Percentiles rank a stretch among this genome's conserved stretches.
These are phyloP conservation scores for Pangasianodon hypophthalmus DNA, from an alignment of 2,113 vertebrate species.

Conservation along the genomic window DNA sequence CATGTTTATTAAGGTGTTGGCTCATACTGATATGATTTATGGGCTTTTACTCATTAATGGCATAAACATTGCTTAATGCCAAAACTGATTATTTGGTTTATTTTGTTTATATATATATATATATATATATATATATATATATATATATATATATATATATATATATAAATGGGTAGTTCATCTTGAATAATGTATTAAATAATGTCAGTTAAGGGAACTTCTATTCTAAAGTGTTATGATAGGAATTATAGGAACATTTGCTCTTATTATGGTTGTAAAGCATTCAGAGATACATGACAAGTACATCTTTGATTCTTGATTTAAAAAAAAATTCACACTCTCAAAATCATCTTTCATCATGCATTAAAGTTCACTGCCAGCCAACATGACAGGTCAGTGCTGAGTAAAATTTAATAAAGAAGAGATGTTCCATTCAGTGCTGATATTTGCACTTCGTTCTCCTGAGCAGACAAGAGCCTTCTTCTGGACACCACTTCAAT, in stretches of 20 bases:
- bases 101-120: too few species aligned
- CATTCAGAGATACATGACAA: neutral
- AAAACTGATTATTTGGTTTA: neutral
- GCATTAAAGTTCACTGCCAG: neutral
- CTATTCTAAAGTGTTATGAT: neutral
- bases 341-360: conserved; percentile 6
- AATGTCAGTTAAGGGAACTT: too few species aligned
- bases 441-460: conserved; percentile 39
- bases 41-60: neutral
- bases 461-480: conserved; percentile 30
- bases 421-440: neutral
- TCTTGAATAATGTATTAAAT: neutral
- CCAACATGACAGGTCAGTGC: neutral
- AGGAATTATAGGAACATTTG: neutral
- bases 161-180: too few species aligned
- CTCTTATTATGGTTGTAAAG: neutral
- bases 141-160: too few species aligned
- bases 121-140: too few species aligned
- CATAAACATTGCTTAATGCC: neutral
- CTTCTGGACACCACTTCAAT: conserved; percentile 61
- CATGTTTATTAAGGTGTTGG: neutral
- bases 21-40: neutral
- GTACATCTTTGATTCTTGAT: neutral
- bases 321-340: neutral
- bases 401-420: conserved; percentile 18